phyloP scores from a whole-genome alignment of 2,888 invertebrate genomes.

The Apamea monoglypha region DNA sequence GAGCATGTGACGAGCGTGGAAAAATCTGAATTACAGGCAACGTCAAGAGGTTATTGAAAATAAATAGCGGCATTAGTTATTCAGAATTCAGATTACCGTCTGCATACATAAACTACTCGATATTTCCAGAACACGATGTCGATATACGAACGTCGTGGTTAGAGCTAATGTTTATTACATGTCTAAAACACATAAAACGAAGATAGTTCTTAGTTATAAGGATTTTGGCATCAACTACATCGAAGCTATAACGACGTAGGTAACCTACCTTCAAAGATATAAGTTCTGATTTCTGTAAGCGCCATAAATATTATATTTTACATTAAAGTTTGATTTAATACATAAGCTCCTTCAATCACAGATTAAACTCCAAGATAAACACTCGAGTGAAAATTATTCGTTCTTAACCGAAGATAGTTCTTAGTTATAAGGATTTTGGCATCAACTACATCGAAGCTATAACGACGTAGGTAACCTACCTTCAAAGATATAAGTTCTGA shows the following conservation, averaged over 20 bases:
- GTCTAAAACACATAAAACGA: constrained; percentile 28
- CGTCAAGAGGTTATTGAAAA: constrained; percentile 47
- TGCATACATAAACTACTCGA: constrained; percentile 5
- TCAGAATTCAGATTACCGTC: constrained; percentile 32
- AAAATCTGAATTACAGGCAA: constrained; percentile 30
- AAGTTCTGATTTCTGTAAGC: constrained; percentile 22
- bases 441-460: constrained; percentile 17
- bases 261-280: constrained; percentile 19
- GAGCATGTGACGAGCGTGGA: constrained; percentile 51
- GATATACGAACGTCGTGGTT: constrained; percentile 7
- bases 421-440: constrained; percentile 14
- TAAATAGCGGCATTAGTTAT: constrained; percentile 34
- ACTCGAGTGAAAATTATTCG: constrained; percentile 24
- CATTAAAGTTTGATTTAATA: constrained; percentile 1
- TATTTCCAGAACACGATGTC: constrained; percentile 28
- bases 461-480: not conserved
- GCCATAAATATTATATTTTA: constrained; percentile 17
- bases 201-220: constrained; percentile 1
- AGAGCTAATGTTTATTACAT: constrained; percentile 31
- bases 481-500: constrained; percentile 27
- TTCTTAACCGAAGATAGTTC: constrained; percentile 14
- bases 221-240: constrained; percentile 26
- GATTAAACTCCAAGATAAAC: constrained; percentile 25
- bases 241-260: not conserved
- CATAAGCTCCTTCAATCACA: constrained; percentile 19